Conservation (phyloP, 2,797 vertebrate species). For the Malacoraja senta region DNA sequence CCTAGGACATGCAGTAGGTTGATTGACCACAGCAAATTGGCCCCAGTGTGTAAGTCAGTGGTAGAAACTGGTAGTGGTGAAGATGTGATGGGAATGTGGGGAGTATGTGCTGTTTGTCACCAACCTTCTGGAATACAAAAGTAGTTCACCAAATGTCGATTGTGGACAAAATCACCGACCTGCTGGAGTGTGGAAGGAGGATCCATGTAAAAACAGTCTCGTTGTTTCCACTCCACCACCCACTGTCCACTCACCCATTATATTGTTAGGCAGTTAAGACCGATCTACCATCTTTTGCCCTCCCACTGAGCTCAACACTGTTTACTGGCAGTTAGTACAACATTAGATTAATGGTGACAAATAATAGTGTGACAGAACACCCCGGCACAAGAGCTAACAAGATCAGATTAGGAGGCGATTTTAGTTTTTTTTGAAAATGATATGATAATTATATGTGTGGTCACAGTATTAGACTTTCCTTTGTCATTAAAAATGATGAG, state of each 20-base stretch:
- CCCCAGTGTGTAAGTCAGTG: too few species aligned
- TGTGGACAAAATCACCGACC: neutral
- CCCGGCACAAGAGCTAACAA: slow-evolving; percentile 3
- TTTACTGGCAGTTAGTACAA: neutral
- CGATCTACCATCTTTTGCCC: neutral
- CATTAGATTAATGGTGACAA: neutral
- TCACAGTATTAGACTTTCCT: slow-evolving; percentile 61
- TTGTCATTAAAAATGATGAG: slow-evolving; percentile 58
- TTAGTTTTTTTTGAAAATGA: slow-evolving; percentile 46
- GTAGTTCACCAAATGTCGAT: neutral
- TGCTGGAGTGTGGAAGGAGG: too few species aligned
- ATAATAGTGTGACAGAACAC: neutral
- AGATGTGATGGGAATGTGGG: too few species aligned
- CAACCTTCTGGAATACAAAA: neutral
- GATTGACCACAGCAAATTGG: too few species aligned
- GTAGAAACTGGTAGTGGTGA: too few species aligned
- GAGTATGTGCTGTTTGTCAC: too few species aligned
- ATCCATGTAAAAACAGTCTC: neutral
- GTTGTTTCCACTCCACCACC: neutral
- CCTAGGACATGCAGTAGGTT: too few species aligned
- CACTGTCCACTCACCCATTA: neutral
- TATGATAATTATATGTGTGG: slow-evolving; percentile 47
- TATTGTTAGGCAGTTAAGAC: neutral
- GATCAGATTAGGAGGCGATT: slow-evolving; percentile 36
- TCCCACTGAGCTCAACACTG: neutral